phyloP scores from a whole-genome alignment of 2,888 invertebrate genomes.

The Microdon myrmicae region DNA sequence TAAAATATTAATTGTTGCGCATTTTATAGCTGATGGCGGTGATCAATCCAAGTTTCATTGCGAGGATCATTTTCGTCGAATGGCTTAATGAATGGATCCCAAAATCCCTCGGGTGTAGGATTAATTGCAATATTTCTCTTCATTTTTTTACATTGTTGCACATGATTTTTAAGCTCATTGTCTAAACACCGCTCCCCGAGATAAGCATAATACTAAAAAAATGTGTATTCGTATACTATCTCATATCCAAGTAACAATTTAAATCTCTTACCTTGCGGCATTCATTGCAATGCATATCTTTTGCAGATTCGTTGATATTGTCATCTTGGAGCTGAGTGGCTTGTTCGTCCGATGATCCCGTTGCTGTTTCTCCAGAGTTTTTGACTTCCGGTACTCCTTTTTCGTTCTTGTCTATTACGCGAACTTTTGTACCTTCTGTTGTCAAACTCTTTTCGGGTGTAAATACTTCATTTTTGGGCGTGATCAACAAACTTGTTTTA shows the following conservation, averaged over 20 bases:
- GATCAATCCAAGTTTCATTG: conserved; percentile 60
- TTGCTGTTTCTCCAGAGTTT: not conserved
- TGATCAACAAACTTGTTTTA: not conserved
- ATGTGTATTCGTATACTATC: not conserved
- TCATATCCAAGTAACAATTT: conserved; percentile 18
- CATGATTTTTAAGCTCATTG: conserved; percentile 57
- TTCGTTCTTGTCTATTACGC: conserved; percentile 19
- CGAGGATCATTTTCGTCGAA: conserved; percentile 61
- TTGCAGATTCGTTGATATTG: conserved; percentile 32
- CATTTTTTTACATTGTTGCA: conserved; percentile 58
- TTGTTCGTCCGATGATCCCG: not conserved
- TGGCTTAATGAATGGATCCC: conserved; percentile 63
- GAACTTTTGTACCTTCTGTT: not conserved
- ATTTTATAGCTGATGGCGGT: no score
- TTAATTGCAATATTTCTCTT: conserved; percentile 51
- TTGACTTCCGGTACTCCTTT: conserved; percentile 2
- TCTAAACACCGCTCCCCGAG: conserved; percentile 57
- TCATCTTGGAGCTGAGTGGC: conserved; percentile 2
- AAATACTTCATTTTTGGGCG: not conserved
- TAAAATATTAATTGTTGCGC: no score
- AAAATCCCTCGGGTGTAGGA: conserved; percentile 62
- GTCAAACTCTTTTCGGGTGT: not conserved
- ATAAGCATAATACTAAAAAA: conserved; percentile 31
- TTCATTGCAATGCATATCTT: conserved; percentile 56
- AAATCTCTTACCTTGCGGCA: conserved; percentile 58